Evolutionary conservation across 1,140 invertebrate species (phyloP), one percentile per base, ranked within the genome.

Genomic region (Drosophila carrolli): DNA sequence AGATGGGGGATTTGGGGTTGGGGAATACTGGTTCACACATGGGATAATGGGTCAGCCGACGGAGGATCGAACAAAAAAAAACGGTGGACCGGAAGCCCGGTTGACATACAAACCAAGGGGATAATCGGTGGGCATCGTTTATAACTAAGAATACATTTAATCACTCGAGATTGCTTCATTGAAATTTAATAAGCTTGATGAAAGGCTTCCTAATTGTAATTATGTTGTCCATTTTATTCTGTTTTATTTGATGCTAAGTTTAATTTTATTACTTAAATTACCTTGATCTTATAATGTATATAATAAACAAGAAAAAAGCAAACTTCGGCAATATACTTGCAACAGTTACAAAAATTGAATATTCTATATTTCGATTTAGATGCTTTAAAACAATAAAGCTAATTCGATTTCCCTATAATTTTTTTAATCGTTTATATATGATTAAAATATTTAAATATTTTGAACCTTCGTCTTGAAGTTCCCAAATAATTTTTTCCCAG

Each of bases 1-100:
- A 75, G 73, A 66, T 54, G 54, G 60, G 11, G 48, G 38, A 16
- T 41, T 62, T 6, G 29, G 46, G 29, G 14, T 13, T 11, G 56
- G 41, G 32, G 32, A 68, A 66, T 41, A 68, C 65, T 68, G 65
- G 65, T 68, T 68, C 65, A 68, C 65, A 68, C 65, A 68, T 68
- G 32, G 44, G 53, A 71, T 72, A 72, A 72, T 72, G 68, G 68
- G 68, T 50, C 68, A 72, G 47, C 44, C 16, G 43, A 14, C 27
- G 5, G 37, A 7, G 50, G 32, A 23, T 13, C 23, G 27, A 16
- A n/a, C n/a, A 16, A 16, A 5, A 8, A 5, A 32, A 6, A 7
- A 13, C 8, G 11, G n/a, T 13, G 8, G 27, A 37, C 68, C 57
- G 68, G 67, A 73, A 73, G n/a, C 68, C 40, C 48, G 35, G 55